Conservation (phyloP, 2,888 invertebrate species). For the Drosophila multiciliata region DNA sequence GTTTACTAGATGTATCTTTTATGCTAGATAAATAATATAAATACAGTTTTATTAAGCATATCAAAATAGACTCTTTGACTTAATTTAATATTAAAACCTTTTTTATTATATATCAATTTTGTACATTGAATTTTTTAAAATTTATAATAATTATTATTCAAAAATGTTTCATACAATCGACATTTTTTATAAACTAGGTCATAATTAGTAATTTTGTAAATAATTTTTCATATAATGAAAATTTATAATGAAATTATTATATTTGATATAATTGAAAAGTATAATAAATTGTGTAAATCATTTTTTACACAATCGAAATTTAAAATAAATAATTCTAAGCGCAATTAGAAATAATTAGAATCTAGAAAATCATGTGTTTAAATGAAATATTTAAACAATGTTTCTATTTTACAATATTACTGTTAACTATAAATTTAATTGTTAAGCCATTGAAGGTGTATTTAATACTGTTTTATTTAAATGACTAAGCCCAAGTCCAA, state of each 20-base stretch:
- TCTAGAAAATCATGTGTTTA: too few relatives aligned
- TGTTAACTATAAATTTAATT: background rate
- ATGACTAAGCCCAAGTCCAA: conserved; percentile 17
- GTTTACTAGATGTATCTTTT: too few relatives aligned
- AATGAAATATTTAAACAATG: background rate
- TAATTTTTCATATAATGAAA: background rate
- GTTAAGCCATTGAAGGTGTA: conserved; percentile 10
- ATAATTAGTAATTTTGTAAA: too few relatives aligned
- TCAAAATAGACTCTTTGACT: too few relatives aligned
- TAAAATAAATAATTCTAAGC: background rate
- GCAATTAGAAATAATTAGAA: background rate
- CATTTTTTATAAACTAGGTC: background rate
- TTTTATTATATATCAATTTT: too few relatives aligned
- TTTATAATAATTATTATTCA: too few relatives aligned
- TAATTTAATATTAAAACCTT: too few relatives aligned
- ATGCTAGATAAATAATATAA: background rate
- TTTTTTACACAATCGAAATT: too few relatives aligned
- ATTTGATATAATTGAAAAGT: background rate
- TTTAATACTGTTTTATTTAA: conserved; percentile 68
- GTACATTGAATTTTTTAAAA: too few relatives aligned
- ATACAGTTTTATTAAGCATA: too few relatives aligned
- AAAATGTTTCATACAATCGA: background rate
- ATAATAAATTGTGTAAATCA: too few relatives aligned
- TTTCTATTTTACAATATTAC: background rate
- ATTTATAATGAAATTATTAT: too few relatives aligned